Evolutionary conservation across 2,797 vertebrate genomes (phyloP), one percentile per base, ranked within the genome.

Genomic region (Psittacula derbiana): DNA sequence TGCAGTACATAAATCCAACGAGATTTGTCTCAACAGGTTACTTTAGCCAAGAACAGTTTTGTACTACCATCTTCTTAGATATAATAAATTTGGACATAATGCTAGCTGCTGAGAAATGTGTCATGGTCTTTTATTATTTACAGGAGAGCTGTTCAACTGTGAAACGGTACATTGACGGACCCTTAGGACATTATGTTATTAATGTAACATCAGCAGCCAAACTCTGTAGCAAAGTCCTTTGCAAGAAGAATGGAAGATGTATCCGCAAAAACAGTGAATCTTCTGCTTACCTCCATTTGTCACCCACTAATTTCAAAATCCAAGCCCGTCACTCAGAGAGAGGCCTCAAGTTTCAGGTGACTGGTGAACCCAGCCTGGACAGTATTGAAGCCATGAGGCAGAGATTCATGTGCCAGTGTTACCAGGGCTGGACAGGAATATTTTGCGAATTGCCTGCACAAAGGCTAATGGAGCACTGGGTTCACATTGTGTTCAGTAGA

Each of bases 141-240:
- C 91, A 99, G 99, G 98, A 98, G 57, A 98, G 97, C 97, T 99
- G 99, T 80, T 92, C 98, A 78, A 96, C 96, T 2, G 98, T 99
- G 93, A 99, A 99, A 96, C 95, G 88, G 24, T 99, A 98, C 92
- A 97, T 99, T 8, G 98, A 98, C 0, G 98, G 98, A 10, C 96
- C 97, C 6, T 95, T 99, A 88, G 99, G 99, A 50, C 98, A 98
- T 89, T 99, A 99, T 1, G 93, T 98, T 90, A 97, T 99, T 72
- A 99, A 99, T 11, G 99, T 99, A 72, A 99, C 99, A 23, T 98
- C 98, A 17, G 99, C 99, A 7, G 98, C 99, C 62, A 98, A 98
- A 76, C 97, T 99, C 85, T 99, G 99, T 71, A 99, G 99, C 95
- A 98, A 98, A 83, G 98, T 98, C 6, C 96, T 99, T 38, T 99